Evolutionary conservation across 1,140 invertebrate species (phyloP).

Genomic region (Monochamus saltuarius): DNA sequence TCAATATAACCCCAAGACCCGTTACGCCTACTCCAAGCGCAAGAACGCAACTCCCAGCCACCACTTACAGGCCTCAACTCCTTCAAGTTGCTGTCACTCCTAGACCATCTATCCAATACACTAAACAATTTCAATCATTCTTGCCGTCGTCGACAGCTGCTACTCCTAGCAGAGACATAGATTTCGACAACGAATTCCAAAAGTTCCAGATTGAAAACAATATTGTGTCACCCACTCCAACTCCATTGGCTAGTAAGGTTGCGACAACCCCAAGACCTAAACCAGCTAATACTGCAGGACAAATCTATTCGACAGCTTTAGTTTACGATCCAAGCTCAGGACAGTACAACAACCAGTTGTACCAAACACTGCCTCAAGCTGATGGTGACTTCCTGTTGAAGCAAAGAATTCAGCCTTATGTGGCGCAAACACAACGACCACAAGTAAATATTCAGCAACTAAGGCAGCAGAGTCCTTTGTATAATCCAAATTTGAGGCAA

Average conservation of each 20-base stretch:
- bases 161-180: constrained; percentile 53
- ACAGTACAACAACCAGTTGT: constrained; percentile 77
- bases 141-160: constrained; percentile 37
- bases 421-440: constrained; percentile 59
- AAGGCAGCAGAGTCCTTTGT: constrained; percentile 52
- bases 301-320: constrained; percentile 72
- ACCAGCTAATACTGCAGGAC: constrained; percentile 39
- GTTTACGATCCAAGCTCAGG: constrained; percentile 76
- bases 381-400: constrained; percentile 69
- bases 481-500: constrained; percentile 44
- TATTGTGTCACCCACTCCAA: constrained; percentile 55
- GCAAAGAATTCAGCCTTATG: constrained; percentile 73
- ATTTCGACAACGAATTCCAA: constrained; percentile 73
- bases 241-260: constrained; percentile 46
- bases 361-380: constrained; percentile 72
- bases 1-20: constrained; percentile 56
- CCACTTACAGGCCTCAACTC: constrained; percentile 64
- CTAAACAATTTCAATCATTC: constrained; percentile 4
- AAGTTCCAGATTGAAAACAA: constrained; percentile 76
- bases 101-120: constrained; percentile 58
- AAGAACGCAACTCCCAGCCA: constrained; percentile 63
- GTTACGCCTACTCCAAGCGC: constrained; percentile 27
- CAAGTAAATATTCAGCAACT: constrained; percentile 50
- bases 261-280: constrained; percentile 48
- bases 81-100: constrained; percentile 61